Base-by-base conservation (phyloP, 1,140 invertebrate species). In the Drosophila biarmipes region DNA sequence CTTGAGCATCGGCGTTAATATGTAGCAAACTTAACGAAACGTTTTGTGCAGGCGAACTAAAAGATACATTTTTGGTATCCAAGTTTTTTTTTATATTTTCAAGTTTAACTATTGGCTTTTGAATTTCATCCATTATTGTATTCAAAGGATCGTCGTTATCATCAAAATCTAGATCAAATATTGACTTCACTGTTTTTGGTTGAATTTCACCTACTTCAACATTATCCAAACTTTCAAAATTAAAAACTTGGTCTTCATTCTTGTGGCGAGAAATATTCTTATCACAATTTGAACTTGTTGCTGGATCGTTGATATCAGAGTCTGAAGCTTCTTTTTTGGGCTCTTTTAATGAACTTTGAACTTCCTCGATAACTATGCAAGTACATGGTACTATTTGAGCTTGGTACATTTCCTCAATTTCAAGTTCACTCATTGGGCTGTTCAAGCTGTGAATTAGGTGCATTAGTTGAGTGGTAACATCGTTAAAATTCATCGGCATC, bases 131-230 rank as follows among this genome's bases (percentile, higher is more conserved):
- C 62, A 82, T 90, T 48, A 84, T 77, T 29, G 51, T 82, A 52
- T 77, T 66, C 68, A 92, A 46, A 24, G 76, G 76, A 74, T 92
- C 87, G 3, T 92, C 75, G 31, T 90, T 73, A 35, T 92, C 78
- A 68, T 91, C 90, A 52, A 85, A 91, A 62, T 80, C 82, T 42
- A 92, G 75, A 62, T 90, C 85, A 73, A 85, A 81, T 40, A 92
- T 91, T 3, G 81, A 86, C 63, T 91, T 90, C 0, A 73, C 61
- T 1, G 85, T 81, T 54, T 90, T 91, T 35, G 38, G 24, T 8
- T 58, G 38, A 40, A 14, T 66, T 17, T 51, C 27, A 6, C 43
- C 24, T 14, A 24, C 27, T 6, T 66, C 80, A 27, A 19, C 19
- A 15, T 17, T 49, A 21, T 40, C 35, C 7, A 11, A 37, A n/a